Base-by-base conservation (phyloP, 2,113 vertebrate genomes). In the Archilochus colubris region DNA sequence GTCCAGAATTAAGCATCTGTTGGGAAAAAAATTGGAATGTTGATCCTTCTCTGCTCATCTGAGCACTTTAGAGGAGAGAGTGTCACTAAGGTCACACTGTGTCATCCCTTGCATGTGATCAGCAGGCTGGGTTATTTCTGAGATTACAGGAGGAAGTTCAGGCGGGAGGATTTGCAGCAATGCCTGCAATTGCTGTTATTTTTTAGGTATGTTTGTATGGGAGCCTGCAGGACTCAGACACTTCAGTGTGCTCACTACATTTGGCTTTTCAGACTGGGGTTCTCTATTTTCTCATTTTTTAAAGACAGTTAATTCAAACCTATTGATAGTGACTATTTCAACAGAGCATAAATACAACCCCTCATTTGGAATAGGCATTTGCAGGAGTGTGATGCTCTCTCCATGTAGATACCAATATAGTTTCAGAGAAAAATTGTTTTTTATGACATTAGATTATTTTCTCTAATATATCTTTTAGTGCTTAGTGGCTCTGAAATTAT, bases 181-280 rank as follows among this genome's bases (percentile, higher is more conserved):
- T 58, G 43, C 30, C 38, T 9, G 4, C 59, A 72, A 40, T 15
- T 40, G 28, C 15, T 68, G 57, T n/a, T 68, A 30, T 43, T 59
- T 68, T 68, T 79, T 3, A 81, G 24, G 19, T 27, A 7, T 40
- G 18, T 8, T 53, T 72, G 12, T 31, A 18, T 31, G 21, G 10
- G 12, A 82, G 40, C 30, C 63, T 54, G 40, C 0, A 0, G 31
- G 62, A 46, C 48, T 30, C 36, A 7, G 51, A 21, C 44, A 50
- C 40, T 10, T 74, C 33, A 24, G 14, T 15, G 28, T 38, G 30
- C 38, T 22, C 2, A 0, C 22, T 0, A 0, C 36, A 40, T 68
- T 78, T 61, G 54, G 72, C 46, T 80, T 59, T 59, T 64, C 59
- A 68, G 70, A 19, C 25, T 48, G 15, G 15, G 18, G 30, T 73